Evolutionary conservation across 2,113 vertebrate genomes (phyloP).

Genomic region (Phodopus roborovskii): DNA sequence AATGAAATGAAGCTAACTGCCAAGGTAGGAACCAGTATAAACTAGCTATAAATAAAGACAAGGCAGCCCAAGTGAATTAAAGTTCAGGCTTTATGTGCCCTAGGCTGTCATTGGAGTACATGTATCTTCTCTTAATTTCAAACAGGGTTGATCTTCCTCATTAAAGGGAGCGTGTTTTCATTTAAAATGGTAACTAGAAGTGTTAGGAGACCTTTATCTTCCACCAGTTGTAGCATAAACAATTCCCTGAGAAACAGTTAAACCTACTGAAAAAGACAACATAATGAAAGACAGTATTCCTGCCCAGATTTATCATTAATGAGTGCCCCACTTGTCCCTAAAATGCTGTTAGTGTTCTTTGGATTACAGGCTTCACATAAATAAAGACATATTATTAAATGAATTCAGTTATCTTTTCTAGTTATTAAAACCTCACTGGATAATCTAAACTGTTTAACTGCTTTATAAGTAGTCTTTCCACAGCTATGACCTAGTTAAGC

Average conservation of each 20-base stretch:
- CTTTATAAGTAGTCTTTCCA: neutral
- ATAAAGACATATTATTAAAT: slow-evolving; percentile 40
- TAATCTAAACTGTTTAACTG: slow-evolving; percentile 45
- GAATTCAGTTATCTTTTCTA: slow-evolving; percentile 30
- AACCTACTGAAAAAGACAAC: slow-evolving; percentile 42
- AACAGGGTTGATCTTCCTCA: slow-evolving; percentile 54
- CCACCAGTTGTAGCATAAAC: slow-evolving; percentile 43
- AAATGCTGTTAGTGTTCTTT: neutral
- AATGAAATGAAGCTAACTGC: slow-evolving; percentile 60
- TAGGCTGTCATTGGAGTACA: neutral
- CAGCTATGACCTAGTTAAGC: neutral
- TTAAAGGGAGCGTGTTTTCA: slow-evolving; percentile 65
- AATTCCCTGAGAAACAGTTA: slow-evolving; percentile 49
- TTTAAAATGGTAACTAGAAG: slow-evolving; percentile 22
- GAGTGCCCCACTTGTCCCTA: neutral
- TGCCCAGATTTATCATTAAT: slow-evolving; percentile 42
- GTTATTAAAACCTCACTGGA: slow-evolving; percentile 9
- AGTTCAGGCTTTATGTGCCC: slow-evolving; percentile 29
- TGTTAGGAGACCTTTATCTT: slow-evolving; percentile 51
- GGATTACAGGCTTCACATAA: neutral
- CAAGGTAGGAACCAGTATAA: neutral
- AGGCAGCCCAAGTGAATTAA: neutral
- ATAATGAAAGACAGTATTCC: slow-evolving; percentile 13
- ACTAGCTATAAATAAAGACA: slow-evolving; percentile 57
- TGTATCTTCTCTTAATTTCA: slow-evolving; percentile 62